A percentile compares a stretch with the other conserved stretches of the same genome.
Conservation (phyloP, 1,140 invertebrate genomes). For the Pseudomyrmex cubaensis region DNA sequence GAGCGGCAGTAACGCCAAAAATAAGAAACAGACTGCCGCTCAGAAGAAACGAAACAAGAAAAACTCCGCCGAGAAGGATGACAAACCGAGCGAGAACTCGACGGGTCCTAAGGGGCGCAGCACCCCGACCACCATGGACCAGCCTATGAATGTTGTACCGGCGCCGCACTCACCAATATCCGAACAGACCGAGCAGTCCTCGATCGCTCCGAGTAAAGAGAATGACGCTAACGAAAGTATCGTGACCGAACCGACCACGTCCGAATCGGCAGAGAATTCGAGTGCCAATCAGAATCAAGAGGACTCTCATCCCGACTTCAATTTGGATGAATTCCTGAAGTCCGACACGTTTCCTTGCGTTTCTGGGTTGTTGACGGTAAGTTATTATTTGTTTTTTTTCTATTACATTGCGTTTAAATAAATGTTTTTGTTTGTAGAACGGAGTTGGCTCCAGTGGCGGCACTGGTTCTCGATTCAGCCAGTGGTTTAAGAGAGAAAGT, state of each 20-base stretch:
- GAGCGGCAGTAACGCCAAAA: conserved; percentile 69
- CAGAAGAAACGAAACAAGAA: conserved; percentile 83
- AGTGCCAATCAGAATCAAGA: conserved; percentile 72
- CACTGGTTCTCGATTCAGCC: conserved; percentile 88
- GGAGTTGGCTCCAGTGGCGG: conserved; percentile 85
- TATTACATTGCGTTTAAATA: neutral
- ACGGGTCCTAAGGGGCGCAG: conserved; percentile 81
- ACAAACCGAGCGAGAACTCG: conserved; percentile 74
- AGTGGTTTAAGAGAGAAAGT: conserved; percentile 88
- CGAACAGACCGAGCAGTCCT: conserved; percentile 76
- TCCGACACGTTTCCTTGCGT: conserved; percentile 88
- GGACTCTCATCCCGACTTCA: conserved; percentile 86
- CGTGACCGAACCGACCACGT: conserved; percentile 67
- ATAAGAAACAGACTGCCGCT: conserved; percentile 83
- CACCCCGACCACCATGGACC: conserved; percentile 80
- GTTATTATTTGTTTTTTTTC: conserved; percentile 50
- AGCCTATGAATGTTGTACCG: conserved; percentile 72
- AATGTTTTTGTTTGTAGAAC: conserved; percentile 82
- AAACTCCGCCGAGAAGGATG: conserved; percentile 75
- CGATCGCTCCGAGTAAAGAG: conserved; percentile 70
- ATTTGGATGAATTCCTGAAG: conserved; percentile 91
- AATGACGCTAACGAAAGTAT: conserved; percentile 67
- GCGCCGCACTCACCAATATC: conserved; percentile 81
- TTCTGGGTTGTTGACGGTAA: conserved; percentile 87
- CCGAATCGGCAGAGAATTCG: conserved; percentile 68